Percentiles rank a stretch among this genome's conserved stretches.
These are phyloP conservation scores for Pituophis catenifer DNA, from an alignment of 2,113 vertebrate species.

Conservation along the genomic window DNA sequence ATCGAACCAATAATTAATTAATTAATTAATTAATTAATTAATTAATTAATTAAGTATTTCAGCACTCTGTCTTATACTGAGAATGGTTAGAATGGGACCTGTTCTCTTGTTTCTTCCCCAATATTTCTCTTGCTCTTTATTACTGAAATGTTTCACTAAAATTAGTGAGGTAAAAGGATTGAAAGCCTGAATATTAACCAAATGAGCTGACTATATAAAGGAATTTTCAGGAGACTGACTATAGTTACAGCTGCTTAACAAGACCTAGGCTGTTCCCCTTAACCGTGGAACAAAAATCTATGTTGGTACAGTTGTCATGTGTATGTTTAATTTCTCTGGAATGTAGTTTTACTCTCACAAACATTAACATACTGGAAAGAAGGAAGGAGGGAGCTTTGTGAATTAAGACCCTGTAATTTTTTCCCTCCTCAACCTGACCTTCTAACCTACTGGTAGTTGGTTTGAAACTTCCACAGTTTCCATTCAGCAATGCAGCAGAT, in stretches of 20 bases:
- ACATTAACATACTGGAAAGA: not conserved
- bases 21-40: too few species aligned
- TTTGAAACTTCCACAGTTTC: not conserved
- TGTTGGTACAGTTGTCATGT: accelerated
- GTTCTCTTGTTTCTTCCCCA: not conserved
- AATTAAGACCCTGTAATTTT: not conserved
- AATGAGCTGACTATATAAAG: not conserved
- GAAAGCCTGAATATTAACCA: conserved; percentile 32
- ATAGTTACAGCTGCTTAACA: not conserved
- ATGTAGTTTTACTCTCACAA: not conserved
- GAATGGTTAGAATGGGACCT: not conserved
- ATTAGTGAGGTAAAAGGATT: not conserved
- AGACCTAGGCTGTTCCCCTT: not conserved
- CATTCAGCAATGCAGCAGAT: not conserved
- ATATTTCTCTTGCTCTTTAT: not conserved
- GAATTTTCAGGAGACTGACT: not conserved
- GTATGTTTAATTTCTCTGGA: not conserved
- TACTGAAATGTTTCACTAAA: conserved; percentile 13
- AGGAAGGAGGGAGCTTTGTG: not conserved
- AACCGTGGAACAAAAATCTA: not conserved
- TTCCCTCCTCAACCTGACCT: not conserved
- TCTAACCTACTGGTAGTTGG: not conserved
- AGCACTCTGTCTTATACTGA: not conserved
- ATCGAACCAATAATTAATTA: too few species aligned
- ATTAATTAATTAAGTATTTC: not conserved